A percentile compares a stretch with the other conserved stretches of the same genome.
phyloP scores from a whole-genome alignment of 2,888 invertebrate species.

The Pyralis farinalis region DNA sequence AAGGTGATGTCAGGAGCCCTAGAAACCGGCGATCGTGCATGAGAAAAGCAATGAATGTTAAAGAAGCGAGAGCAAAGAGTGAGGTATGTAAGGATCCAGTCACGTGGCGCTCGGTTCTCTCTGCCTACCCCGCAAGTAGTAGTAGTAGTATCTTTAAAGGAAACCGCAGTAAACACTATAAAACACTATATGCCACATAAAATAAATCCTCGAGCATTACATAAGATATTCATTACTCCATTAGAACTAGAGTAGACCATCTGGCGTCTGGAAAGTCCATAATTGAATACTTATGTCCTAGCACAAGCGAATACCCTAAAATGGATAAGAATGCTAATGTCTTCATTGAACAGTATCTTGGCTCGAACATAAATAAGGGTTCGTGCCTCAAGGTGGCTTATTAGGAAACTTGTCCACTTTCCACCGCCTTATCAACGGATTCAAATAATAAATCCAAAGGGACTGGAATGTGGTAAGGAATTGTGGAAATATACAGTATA shows the following conservation, averaged over 20 bases:
- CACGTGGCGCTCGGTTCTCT: no score
- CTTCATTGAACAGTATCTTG: constrained; percentile 44
- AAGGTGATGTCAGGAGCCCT: no score
- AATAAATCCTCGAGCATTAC: constrained; percentile 9
- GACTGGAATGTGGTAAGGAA: no score
- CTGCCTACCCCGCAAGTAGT: no score
- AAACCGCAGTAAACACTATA: neutral
- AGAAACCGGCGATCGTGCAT: no score
- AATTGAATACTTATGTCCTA: constrained; percentile 23
- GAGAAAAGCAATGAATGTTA: no score
- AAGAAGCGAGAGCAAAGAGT: no score
- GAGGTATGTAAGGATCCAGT: no score
- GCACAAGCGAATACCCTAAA: constrained; percentile 28
- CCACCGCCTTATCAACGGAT: neutral
- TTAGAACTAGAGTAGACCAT: constrained; percentile 30
- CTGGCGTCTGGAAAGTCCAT: constrained; percentile 42
- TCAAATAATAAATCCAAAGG: no score
- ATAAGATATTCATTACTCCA: neutral
- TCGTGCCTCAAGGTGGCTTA: constrained; percentile 7
- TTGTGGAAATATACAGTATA: no score
- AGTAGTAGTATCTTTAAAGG: no score
- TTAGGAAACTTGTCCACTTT: constrained; percentile 10
- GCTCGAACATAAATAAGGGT: constrained; percentile 22
- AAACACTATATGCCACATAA: constrained; percentile 1
- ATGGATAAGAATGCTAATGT: constrained; percentile 57